Base-by-base conservation (phyloP, 1,140 invertebrate species). In the Agrilus planipennis region DNA sequence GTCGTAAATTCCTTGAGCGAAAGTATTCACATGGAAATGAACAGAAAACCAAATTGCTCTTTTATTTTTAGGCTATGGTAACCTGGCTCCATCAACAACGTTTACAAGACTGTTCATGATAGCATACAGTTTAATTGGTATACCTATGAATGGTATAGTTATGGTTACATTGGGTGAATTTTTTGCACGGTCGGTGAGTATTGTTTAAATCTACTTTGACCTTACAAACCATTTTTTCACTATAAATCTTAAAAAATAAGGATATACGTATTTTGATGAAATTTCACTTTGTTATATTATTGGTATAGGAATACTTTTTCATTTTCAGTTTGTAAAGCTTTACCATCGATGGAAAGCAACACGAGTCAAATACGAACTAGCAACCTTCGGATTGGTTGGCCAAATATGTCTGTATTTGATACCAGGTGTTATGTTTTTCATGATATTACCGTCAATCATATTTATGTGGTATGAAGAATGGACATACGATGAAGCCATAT, bases 91-190 rank as follows among this genome's bases (percentile, higher is more conserved):
- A 1, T 89, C 88, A 7, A 90, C 85, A 1, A 72, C 75, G 39
- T 63, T 81, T 1, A 81, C 86, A 11, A 76, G 87, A 42, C 79
- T 91, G 34, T 70, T 94, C 23, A 91, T 91, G 70, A 93, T 96
- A 51, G 77, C 89, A 42, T 97, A 96, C 59, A 88, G 81, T 0
- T 64, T 95, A 12, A 76, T 95, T 41, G 92, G 94, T n/a, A 93
- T 96, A 44, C 93, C 93, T 0, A 79, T 95, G 55, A 90, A 90
- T 55, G 87, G 85, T 61, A 89, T 93, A 35, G 68, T 90, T 7
- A 71, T 90, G 14, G 72, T 82, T 1, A 80, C 79, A 27, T 58
- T 89, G 5, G 85, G 82, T 34, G 81, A 85, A 52, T 87, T 80
- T 55, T 90, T 89, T 54, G 79, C 79, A n/a, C 65, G 69, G 47